Conservation (phyloP, 2,888 invertebrate genomes). For the Cephus runcator region DNA sequence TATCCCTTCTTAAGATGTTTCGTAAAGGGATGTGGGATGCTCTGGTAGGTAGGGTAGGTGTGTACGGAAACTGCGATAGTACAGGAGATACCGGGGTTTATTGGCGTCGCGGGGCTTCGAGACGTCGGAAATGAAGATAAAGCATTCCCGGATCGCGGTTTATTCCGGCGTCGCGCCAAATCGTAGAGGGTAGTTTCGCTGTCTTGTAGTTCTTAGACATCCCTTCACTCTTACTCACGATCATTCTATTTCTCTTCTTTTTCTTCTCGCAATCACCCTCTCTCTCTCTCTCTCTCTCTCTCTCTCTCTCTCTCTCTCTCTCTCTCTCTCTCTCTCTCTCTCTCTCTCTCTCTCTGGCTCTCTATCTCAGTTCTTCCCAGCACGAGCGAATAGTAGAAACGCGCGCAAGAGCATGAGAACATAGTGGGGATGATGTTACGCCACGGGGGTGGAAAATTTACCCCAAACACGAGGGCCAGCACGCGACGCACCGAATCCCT, state of each 20-base stretch:
- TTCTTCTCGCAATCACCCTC: too few species aligned
- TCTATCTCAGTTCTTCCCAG: too few species aligned
- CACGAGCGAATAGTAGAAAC: background rate
- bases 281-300: too few species aligned
- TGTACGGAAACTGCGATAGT: conserved; percentile 30
- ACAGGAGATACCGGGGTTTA: conserved; percentile 53
- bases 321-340: too few species aligned
- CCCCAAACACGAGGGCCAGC: conserved; percentile 49
- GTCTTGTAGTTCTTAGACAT: too few species aligned
- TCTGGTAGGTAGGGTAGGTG: background rate
- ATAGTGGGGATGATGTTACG: conserved; percentile 28
- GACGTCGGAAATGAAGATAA: conserved; percentile 51
- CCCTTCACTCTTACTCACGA: background rate
- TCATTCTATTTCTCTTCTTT: too few species aligned
- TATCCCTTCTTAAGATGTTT: too few species aligned
- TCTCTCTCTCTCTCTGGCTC: too few species aligned
- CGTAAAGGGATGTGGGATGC: too few species aligned
- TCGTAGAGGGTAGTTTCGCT: too few species aligned
- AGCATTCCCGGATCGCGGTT: conserved; percentile 34
- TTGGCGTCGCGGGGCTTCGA: conserved; percentile 57
- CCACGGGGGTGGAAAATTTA: conserved; percentile 24
- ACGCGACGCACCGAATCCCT: conserved; percentile 48
- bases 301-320: too few species aligned
- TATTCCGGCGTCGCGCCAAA: conserved; percentile 12
- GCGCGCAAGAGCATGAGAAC: conserved; percentile 22